Conservation (phyloP, 1,140 invertebrate species). For the Drosophila quadrilineata region DNA sequence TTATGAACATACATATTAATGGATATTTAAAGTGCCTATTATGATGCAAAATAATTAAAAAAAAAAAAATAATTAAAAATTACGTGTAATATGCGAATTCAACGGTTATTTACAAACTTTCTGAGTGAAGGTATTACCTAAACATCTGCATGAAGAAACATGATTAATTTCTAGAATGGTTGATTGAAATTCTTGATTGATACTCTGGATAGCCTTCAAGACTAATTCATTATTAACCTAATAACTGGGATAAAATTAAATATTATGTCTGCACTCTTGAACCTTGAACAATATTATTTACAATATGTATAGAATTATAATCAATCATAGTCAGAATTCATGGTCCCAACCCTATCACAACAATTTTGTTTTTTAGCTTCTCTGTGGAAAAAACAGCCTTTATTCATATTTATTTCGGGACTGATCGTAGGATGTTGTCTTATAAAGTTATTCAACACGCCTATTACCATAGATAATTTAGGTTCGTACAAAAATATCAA, state of each 20-base stretch:
- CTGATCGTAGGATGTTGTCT: conserved; percentile 14
- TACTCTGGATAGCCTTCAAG: too few relatives aligned
- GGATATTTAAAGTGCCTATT: background rate
- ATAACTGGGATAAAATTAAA: too few relatives aligned
- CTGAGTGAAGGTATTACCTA: conserved; percentile 4
- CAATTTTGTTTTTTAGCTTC: background rate
- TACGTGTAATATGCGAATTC: background rate
- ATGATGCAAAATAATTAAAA: background rate
- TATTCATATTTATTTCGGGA: conserved; percentile 4
- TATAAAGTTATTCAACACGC: conserved; percentile 8
- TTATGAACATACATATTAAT: too few relatives aligned
- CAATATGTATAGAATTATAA: too few relatives aligned
- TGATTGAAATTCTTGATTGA: too few relatives aligned
- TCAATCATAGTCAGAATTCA: too few relatives aligned
- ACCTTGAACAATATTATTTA: too few relatives aligned
- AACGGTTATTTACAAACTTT: background rate
- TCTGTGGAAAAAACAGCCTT: conserved; percentile 3
- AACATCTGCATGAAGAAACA: too few relatives aligned
- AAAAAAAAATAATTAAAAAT: background rate
- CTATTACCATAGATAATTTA: background rate
- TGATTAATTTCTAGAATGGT: too few relatives aligned
- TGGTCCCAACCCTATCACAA: background rate
- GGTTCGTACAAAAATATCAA: background rate
- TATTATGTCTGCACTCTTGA: too few relatives aligned
- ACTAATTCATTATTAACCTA: too few relatives aligned